A percentile compares a stretch with the other conserved stretches of the same genome.
Evolutionary conservation across 1,140 invertebrate species (phyloP).

Genomic region (Charaxes varanes): DNA sequence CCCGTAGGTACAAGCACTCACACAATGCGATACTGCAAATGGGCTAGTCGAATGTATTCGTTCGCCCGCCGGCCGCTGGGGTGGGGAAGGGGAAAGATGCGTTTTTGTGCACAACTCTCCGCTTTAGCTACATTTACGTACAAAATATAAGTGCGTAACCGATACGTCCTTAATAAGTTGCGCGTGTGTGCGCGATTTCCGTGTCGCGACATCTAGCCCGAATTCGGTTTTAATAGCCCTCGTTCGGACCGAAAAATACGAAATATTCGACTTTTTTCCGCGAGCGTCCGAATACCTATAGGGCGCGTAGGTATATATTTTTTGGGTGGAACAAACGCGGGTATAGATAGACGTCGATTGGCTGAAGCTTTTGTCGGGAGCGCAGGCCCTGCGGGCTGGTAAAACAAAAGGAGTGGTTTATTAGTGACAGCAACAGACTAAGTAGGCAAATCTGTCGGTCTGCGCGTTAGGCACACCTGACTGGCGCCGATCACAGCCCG

Average conservation of each 20-base stretch:
- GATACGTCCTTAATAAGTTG: conserved; percentile 43
- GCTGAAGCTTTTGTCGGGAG: conserved; percentile 13
- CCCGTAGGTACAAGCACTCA: conserved; percentile 50
- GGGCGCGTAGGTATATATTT: conserved; percentile 15
- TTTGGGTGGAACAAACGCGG: conserved; percentile 17
- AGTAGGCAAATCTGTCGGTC: conserved; percentile 53
- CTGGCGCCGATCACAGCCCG: conserved; percentile 51
- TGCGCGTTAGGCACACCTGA: conserved; percentile 58
- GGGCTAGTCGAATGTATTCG: conserved; percentile 71
- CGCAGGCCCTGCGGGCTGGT: conserved; percentile 24
- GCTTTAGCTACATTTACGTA: conserved; percentile 59
- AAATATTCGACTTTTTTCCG: conserved; percentile 19
- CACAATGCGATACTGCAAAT: conserved; percentile 70
- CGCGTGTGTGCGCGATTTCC: conserved; percentile 29
- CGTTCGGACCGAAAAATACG: conserved; percentile 17
- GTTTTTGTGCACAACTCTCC: conserved; percentile 68
- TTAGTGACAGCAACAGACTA: conserved; percentile 59
- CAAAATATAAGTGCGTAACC: conserved; percentile 67
- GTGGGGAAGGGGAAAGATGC: conserved; percentile 58
- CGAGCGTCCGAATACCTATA: conserved; percentile 9
- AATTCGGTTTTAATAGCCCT: conserved; percentile 24
- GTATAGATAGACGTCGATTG: conserved; percentile 19
- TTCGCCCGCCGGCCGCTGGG: conserved; percentile 54
- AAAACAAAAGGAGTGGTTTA: conserved; percentile 58
- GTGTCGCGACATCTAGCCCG: conserved; percentile 24